Percentiles rank a stretch among this genome's conserved stretches.
These are phyloP conservation scores for Hyppa rectilinea DNA, from an alignment of 2,888 invertebrate genomes.

Conservation along the genomic window DNA sequence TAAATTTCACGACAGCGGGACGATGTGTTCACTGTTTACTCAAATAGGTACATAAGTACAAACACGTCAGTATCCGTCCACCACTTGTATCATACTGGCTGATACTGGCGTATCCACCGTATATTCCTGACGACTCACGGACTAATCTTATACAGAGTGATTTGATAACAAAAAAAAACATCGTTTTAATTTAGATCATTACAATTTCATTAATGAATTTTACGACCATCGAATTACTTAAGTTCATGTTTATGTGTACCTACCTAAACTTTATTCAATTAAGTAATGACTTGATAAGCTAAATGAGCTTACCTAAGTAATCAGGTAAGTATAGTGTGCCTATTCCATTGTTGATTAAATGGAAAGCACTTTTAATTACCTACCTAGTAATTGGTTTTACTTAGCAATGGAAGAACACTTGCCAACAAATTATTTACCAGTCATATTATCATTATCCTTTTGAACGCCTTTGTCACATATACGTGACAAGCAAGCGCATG, in stretches of 20 bases:
- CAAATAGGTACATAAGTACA: slow-evolving; percentile 18
- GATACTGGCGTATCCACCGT: slow-evolving; percentile 51
- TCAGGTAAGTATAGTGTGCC: background rate
- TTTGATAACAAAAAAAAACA: slow-evolving; percentile 24
- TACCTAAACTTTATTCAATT: slow-evolving; percentile 41
- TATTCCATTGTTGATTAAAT: slow-evolving; percentile 29
- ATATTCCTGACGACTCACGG: slow-evolving; percentile 17
- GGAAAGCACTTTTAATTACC: slow-evolving; percentile 31
- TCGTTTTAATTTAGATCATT: background rate
- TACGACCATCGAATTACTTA: background rate
- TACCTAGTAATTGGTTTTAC: slow-evolving; percentile 14
- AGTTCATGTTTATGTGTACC: background rate
- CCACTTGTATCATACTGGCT: slow-evolving; percentile 58
- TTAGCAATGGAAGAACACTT: background rate
- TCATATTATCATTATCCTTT: too few species aligned
- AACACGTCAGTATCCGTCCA: slow-evolving; percentile 56
- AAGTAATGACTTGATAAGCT: slow-evolving; percentile 27
- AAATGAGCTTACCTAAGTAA: slow-evolving; percentile 3
- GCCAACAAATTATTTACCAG: slow-evolving; percentile 5
- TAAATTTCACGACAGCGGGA: slow-evolving; percentile 47
- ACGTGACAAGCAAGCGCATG: too few species aligned
- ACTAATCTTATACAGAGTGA: slow-evolving; percentile 18
- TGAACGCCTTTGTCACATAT: too few species aligned
- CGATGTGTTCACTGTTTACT: slow-evolving; percentile 48
- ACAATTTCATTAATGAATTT: background rate